Evolutionary conservation across 2,113 vertebrate species (phyloP).

Genomic region (Dicentrarchus labrax): DNA sequence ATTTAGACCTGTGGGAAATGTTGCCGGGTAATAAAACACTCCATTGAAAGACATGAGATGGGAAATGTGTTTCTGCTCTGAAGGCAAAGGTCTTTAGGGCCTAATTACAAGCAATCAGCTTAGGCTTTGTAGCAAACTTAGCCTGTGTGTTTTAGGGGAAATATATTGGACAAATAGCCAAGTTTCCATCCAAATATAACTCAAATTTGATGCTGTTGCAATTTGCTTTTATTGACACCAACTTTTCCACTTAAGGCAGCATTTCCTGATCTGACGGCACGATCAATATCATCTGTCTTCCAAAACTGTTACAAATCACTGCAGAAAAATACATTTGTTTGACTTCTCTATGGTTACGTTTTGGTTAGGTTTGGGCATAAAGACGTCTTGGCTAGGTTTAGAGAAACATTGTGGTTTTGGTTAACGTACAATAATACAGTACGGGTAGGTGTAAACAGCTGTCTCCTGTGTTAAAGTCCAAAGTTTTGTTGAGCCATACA

Average conservation of each 20-base stretch:
- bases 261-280: too few relatives aligned
- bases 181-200: background rate
- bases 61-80: slow-evolving; percentile 28
- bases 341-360: too few relatives aligned
- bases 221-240: background rate
- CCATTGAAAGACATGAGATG: slow-evolving; percentile 19
- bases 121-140: slow-evolving; percentile 1
- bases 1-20: slow-evolving; percentile 42
- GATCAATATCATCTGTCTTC: too few relatives aligned
- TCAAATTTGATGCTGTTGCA: background rate
- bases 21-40: slow-evolving; percentile 36
- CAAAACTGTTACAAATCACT: too few relatives aligned
- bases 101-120: slow-evolving; percentile 36
- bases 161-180: slow-evolving; percentile 8
- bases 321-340: too few relatives aligned
- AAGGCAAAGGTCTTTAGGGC: slow-evolving; percentile 35
- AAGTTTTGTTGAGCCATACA: background rate
- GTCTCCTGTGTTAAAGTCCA: background rate
- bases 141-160: background rate
- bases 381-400: too few relatives aligned
- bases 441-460: background rate
- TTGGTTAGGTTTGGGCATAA: too few relatives aligned
- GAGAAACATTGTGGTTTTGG: too few relatives aligned
- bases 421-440: too few relatives aligned
- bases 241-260: too few relatives aligned